phyloP scores from a whole-genome alignment of 2,113 vertebrate species.

The Odocoileus virginianus region DNA sequence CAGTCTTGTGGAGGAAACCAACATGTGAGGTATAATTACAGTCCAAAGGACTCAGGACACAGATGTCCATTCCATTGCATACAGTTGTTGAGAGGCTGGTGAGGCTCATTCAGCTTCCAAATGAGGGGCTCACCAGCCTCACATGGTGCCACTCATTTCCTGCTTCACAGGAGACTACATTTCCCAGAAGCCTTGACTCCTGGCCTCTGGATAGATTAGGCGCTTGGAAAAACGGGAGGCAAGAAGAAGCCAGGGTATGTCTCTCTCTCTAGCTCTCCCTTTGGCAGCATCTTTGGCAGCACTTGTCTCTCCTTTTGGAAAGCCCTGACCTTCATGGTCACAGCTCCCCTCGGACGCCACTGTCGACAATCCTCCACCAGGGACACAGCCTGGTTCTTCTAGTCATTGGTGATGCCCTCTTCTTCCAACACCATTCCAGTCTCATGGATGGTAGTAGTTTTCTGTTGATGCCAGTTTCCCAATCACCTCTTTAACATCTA shows the following conservation, averaged over 20 bases:
- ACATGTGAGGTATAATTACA: not conserved
- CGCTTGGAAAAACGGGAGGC: not conserved
- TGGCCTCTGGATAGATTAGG: not conserved
- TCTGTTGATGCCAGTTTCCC: not conserved
- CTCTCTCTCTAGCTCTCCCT: not conserved
- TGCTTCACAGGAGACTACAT: not conserved
- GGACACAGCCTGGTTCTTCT: not conserved
- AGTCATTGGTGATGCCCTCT: not conserved
- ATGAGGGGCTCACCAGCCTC: not conserved
- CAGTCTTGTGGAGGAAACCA: not conserved
- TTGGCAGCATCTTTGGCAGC: not conserved
- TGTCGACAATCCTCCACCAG: not conserved
- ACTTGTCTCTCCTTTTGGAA: not conserved
- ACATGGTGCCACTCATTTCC: not conserved
- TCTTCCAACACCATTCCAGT: not conserved
- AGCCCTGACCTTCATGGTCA: not conserved
- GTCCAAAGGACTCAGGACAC: not conserved
- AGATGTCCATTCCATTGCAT: no score
- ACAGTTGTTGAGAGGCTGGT: not conserved
- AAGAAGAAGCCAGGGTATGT: not conserved
- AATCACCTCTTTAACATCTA: not conserved
- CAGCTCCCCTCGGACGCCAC: not conserved
- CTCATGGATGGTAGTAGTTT: not conserved
- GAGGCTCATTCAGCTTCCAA: not conserved
- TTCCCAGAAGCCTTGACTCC: not conserved